Base-by-base conservation (phyloP, 2,888 invertebrate genomes). In the Lysandra coridon region DNA sequence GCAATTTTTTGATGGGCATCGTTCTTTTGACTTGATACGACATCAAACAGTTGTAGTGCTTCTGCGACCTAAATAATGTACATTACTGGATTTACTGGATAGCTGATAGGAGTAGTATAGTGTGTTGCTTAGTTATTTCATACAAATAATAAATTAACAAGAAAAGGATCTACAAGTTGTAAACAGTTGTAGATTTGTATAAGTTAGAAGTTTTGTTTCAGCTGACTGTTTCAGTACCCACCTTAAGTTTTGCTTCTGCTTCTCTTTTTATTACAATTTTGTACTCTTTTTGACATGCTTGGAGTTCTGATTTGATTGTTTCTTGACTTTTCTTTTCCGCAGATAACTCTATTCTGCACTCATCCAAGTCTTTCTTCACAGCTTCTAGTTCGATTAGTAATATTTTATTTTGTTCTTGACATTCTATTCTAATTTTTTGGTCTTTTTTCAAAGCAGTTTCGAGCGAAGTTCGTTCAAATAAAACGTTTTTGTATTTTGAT, bases 171-270 rank as follows among this genome's bases (percentile, higher is more conserved):
- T 49, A 49, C 49, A 49, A 49, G 49, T 49, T 49, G 49, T 10
- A 49, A 49, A 49, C 49, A 49, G 57, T 17, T 4, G 57, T 57
- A 4, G 17, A 57, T 57, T 57, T 57, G 14, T 57, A 57, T 17
- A 57, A 4, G 17, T 17, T 17, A 4, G 4, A 53, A 17, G 57
- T 17, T 17, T 57, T 57, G 57, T 57, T 57, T 57, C 57, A 57
- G 17, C 57, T 57, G 4, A 57, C 17, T 17, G 17, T 17, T 57
- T 57, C 17, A 57, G 57, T 17, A 62, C 62, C 33, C 84, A 90
- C 91, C 86, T 95, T 95, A 2, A 91, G 88, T 84, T 95, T 93
- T 0, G 94, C 95, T 85, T 94, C 94, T 0, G 88, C 85, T 85
- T 95, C 95, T 80, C 85, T 91, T 81, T 90, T 94, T 5, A 87